Base-by-base conservation (phyloP, 2,113 vertebrate species). In the Centropus bengalensis region DNA sequence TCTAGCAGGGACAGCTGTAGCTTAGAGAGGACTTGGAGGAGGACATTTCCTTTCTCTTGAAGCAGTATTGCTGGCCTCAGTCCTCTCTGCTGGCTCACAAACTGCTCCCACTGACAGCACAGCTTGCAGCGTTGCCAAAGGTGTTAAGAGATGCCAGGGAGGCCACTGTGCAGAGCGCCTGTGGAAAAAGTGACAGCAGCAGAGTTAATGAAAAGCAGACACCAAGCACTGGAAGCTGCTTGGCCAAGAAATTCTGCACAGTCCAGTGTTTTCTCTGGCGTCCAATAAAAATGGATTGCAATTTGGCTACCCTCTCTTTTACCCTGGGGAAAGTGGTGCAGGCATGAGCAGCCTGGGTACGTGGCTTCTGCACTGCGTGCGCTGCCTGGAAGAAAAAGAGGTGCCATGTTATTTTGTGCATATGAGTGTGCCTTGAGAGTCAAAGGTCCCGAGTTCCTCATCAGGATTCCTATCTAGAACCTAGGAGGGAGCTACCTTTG, bases 151-250 rank as follows among this genome's bases (percentile, higher is more conserved):
- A 22, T 3, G 17, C 5, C 9, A 1, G 26, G 70, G 42, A 54
- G 84, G 78, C 38, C 52, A 4, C 13, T 1, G 56, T 80, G 75
- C 86, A 4, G n/a, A 63, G 82, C 1, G 66, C 63, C n/a, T 30
- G 52, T 88, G 94, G 95, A 94, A 97, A 93, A 90, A 82, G 55
- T 82, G 94, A 96, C 88, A 78, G 93, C 73, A 28, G 81, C 58
- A 15, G 83, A 90, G 80, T 63, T 94, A 86, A 97, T 95, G 93
- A 56, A 81, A 96, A 97, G 58, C 96, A 97, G 96, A 82, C 59
- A 2, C 38, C 0, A 17, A 88, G 84, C 0, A 0, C 77, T 91
- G 88, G 70, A 27, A 81, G 83, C 89, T 77, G 75, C 93, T 74
- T 47, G 26, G 87, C 71, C 89, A 86, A 88, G 68, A 27, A 83